phyloP scores from a whole-genome alignment of 2,888 invertebrate species.

The Eupeodes latifasciatus region DNA sequence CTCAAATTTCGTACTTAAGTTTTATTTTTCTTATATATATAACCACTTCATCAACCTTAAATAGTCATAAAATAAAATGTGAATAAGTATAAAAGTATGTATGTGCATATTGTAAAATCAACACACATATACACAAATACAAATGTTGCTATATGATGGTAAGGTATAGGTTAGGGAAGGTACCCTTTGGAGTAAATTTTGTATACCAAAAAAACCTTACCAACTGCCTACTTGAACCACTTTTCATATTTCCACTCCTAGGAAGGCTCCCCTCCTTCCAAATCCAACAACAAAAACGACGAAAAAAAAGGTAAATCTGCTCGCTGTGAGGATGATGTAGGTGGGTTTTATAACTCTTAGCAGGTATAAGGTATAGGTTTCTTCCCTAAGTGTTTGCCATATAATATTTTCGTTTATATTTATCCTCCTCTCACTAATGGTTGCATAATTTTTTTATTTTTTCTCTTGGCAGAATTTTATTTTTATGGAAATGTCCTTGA shows the following conservation, averaged over 20 bases:
- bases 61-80: slow-evolving; percentile 5
- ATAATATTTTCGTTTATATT: slow-evolving; percentile 27
- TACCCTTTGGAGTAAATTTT: slow-evolving; percentile 1
- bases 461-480: slow-evolving; percentile 25
- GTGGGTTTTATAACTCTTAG: neutral
- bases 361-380: neutral
- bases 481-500: slow-evolving; percentile 46
- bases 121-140: neutral
- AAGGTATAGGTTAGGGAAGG: too few species aligned
- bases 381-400: slow-evolving; percentile 30
- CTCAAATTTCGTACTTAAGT: slow-evolving; percentile 2
- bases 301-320: slow-evolving; percentile 2
- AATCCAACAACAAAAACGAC: neutral
- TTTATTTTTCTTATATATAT: slow-evolving; percentile 11
- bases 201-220: slow-evolving; percentile 5
- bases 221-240: slow-evolving; percentile 24
- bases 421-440: slow-evolving; percentile 33
- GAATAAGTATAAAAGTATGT: neutral
- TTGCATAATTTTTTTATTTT: slow-evolving; percentile 7
- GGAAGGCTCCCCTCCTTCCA: neutral
- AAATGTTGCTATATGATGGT: neutral
- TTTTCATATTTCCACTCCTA: slow-evolving; percentile 27
- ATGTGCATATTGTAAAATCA: neutral
- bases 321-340: neutral
- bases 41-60: slow-evolving; percentile 22